Conservation (phyloP, 2,888 invertebrate species). For the Caenorhabditis drosophilae region DNA sequence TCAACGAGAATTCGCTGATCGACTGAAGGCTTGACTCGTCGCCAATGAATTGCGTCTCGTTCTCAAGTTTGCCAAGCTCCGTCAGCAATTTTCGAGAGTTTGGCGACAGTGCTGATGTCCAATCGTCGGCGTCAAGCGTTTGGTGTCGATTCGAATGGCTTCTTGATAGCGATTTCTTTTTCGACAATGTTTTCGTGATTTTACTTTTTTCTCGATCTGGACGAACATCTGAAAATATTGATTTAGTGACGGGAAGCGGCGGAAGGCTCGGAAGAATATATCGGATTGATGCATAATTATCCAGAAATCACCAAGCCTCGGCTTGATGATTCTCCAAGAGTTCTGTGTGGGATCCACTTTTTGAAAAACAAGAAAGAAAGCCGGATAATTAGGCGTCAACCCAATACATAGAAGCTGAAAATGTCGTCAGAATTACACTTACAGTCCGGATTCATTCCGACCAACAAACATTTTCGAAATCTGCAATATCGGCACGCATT, state of each 20-base stretch:
- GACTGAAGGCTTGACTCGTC: slow-evolving; percentile 39
- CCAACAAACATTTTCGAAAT: slow-evolving; percentile 60
- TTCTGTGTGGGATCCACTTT: too few relatives aligned
- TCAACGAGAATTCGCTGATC: slow-evolving; percentile 54
- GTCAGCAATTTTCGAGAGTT: slow-evolving; percentile 41
- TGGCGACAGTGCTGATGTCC: slow-evolving; percentile 36
- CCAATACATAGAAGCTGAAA: too few relatives aligned
- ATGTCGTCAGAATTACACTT: too few relatives aligned
- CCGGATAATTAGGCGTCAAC: too few relatives aligned
- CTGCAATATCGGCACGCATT: slow-evolving; percentile 64
- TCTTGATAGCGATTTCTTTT: slow-evolving; percentile 43
- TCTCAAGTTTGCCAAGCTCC: slow-evolving; percentile 44
- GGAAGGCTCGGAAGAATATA: too few relatives aligned
- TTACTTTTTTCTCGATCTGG: slow-evolving; percentile 57
- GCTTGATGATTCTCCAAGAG: too few relatives aligned
- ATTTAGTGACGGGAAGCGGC: too few relatives aligned
- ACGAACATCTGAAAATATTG: slow-evolving; percentile 52
- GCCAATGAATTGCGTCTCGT: slow-evolving; percentile 31
- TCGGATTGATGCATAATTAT: too few relatives aligned
- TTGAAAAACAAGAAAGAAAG: too few relatives aligned
- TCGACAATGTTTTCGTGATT: slow-evolving; percentile 35
- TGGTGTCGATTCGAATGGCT: slow-evolving; percentile 24
- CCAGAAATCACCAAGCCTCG: too few relatives aligned
- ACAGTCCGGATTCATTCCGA: slow-evolving; percentile 66
- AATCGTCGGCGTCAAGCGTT: slow-evolving; percentile 34